Conservation (phyloP, 1,140 invertebrate genomes). For the Ridgeia piscesae region DNA sequence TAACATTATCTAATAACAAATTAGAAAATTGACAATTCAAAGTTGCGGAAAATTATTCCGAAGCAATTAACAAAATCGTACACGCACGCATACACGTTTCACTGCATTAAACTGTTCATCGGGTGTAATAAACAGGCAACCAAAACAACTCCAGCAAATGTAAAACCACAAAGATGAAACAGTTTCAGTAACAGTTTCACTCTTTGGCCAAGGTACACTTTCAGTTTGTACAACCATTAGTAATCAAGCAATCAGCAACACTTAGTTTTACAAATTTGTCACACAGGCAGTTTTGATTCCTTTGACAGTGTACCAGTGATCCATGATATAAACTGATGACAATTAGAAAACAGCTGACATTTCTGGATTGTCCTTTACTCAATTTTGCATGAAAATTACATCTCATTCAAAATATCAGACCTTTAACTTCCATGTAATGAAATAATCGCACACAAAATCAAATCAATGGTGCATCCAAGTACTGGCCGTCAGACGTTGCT, state of each 20-base stretch:
- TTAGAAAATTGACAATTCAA: neutral
- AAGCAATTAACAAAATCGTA: neutral
- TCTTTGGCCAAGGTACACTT: neutral
- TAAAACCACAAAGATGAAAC: too few relatives aligned
- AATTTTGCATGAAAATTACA: neutral
- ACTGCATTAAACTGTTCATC: neutral
- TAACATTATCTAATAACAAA: neutral
- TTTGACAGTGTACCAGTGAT: neutral
- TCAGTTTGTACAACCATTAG: neutral
- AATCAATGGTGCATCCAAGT: neutral
- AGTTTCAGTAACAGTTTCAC: neutral
- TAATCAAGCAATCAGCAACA: neutral
- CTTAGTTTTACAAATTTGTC: neutral
- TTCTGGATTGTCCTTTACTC: neutral
- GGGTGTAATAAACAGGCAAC: neutral
- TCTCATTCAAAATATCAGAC: neutral
- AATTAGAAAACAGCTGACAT: neutral
- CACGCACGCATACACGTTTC: neutral
- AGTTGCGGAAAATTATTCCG: constrained; percentile 11
- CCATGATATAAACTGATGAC: neutral
- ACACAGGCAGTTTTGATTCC: neutral
- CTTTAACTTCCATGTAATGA: neutral
- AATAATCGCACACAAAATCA: neutral
- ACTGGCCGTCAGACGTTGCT: neutral
- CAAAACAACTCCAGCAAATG: neutral